phyloP scores from a whole-genome alignment of 1,140 invertebrate genomes.

The Microplitis mediator region DNA sequence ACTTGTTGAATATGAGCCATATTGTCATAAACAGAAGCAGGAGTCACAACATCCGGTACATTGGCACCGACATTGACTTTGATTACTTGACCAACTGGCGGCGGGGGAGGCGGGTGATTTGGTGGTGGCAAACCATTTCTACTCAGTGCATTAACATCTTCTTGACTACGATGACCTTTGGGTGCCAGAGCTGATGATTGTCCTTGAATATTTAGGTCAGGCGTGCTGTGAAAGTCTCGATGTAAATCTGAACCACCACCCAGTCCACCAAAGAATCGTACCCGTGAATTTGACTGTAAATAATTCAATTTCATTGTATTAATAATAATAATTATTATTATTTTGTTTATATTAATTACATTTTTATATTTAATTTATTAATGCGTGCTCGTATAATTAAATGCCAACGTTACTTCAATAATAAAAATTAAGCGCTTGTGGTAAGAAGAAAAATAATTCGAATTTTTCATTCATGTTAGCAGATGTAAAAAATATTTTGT shows the following conservation, averaged over 20 bases:
- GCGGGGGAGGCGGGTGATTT: constrained; percentile 73
- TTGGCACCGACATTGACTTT: constrained; percentile 69
- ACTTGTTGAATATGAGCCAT: constrained; percentile 61
- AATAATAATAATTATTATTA: neutral
- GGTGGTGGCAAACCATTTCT: constrained; percentile 70
- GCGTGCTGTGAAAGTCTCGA: constrained; percentile 87
- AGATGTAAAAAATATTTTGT: no score
- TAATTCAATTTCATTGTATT: constrained; percentile 16
- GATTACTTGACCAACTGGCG: constrained; percentile 75
- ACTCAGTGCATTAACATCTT: constrained; percentile 71
- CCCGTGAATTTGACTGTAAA: constrained; percentile 58
- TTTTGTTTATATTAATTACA: neutral
- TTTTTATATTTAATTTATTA: no score
- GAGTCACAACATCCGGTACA: constrained; percentile 56
- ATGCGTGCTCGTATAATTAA: constrained; percentile 11
- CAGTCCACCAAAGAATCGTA: constrained; percentile 65
- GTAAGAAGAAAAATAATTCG: neutral
- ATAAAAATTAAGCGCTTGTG: constrained; percentile 2
- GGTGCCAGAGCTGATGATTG: constrained; percentile 54
- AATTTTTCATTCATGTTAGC: no score
- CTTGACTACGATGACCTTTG: constrained; percentile 75
- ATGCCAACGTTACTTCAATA: neutral
- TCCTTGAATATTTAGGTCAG: constrained; percentile 72
- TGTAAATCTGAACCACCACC: constrained; percentile 70
- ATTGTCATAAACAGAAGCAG: constrained; percentile 58